phyloP scores from a whole-genome alignment of 2,113 vertebrate genomes.

The Montifringilla adamsi region DNA sequence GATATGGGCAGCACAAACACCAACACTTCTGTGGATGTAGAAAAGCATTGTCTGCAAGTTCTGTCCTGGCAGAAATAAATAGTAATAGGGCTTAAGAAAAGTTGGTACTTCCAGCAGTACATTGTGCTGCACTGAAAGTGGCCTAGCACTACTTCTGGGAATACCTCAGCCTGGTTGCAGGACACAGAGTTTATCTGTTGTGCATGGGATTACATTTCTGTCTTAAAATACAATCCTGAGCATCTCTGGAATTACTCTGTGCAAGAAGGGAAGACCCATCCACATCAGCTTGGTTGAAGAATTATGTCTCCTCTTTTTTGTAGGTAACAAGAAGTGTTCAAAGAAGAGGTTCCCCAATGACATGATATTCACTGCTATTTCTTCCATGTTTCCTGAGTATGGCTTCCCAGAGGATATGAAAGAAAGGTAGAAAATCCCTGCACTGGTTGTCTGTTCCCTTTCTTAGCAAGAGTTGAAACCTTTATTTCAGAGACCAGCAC shows the following conservation, averaged over 20 bases:
- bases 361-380: constrained; percentile 97
- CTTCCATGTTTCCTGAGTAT: constrained; percentile 96
- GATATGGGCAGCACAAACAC: not conserved
- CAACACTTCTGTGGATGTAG: not conserved
- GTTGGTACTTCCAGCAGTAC: not conserved
- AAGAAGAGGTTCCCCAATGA: constrained; percentile 90
- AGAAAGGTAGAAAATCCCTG: constrained; percentile 83
- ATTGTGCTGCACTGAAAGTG: accelerated
- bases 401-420: constrained; percentile 95
- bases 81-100: not conserved
- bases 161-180: not conserved
- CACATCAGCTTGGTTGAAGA: not conserved
- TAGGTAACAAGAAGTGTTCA: constrained; percentile 81
- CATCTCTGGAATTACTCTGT: not conserved
- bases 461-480: not conserved
- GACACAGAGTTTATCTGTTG: not conserved
- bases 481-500: not conserved
- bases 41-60: not conserved
- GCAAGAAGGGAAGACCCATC: not conserved
- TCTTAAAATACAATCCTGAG: not conserved
- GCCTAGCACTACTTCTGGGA: not conserved
- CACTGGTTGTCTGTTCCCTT: not conserved
- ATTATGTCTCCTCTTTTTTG: not conserved
- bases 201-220: not conserved
- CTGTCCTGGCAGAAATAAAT: not conserved